Percentiles rank a stretch among this genome's conserved stretches.
phyloP scores from a whole-genome alignment of 2,888 invertebrate species.

The Oxyteleia sp. region DNA sequence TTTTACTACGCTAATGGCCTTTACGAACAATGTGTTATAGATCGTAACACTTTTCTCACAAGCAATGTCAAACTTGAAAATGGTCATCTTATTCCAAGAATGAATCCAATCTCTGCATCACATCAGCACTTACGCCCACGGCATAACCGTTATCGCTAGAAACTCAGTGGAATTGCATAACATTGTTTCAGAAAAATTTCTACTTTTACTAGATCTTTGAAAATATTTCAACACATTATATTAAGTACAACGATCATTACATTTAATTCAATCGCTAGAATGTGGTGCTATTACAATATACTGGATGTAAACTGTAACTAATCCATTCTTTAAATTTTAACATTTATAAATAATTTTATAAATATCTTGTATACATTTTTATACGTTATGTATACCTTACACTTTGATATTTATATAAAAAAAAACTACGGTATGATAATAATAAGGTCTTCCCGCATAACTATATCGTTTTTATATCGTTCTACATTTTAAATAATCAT shows the following conservation, averaged over 20 bases:
- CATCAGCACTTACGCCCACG: conserved; percentile 32
- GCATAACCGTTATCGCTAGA: conserved; percentile 37
- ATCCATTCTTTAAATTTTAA: too few relatives aligned
- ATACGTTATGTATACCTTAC: conserved; percentile 2
- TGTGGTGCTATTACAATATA: not conserved
- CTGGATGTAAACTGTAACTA: too few relatives aligned
- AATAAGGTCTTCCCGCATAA: not conserved
- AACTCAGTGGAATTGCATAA: conserved; percentile 43
- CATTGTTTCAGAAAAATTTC: conserved; percentile 22
- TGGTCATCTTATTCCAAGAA: conserved; percentile 37
- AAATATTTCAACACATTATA: conserved; percentile 2
- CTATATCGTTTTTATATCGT: not conserved
- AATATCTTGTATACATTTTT: not conserved
- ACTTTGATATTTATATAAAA: conserved; percentile 15
- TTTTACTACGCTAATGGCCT: too few relatives aligned
- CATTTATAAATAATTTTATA: too few relatives aligned
- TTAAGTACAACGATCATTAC: conserved; percentile 4
- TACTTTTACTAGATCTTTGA: conserved; percentile 28
- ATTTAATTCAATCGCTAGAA: not conserved
- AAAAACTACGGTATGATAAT: conserved; percentile 2
- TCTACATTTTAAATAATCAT: conserved; percentile 3
- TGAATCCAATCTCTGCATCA: conserved; percentile 44
- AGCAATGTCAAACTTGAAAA: conserved; percentile 24
- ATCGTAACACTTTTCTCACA: conserved; percentile 15
- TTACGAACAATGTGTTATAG: too few relatives aligned